Conservation (phyloP, 2,888 invertebrate species). For the Dryobotodes eremita region DNA sequence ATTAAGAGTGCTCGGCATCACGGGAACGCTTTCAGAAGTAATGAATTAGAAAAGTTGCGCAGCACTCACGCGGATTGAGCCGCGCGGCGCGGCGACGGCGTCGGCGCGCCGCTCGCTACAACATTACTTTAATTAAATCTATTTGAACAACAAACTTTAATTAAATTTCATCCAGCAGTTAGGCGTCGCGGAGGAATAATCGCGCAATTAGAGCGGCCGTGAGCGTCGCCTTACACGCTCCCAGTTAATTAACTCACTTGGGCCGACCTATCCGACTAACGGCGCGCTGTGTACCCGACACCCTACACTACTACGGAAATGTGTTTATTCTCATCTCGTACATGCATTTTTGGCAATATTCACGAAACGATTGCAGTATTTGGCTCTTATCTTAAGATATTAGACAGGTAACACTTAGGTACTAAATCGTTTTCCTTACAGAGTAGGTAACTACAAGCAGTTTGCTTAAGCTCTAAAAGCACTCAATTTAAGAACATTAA, state of each 20-base stretch:
- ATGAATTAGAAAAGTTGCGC: slow-evolving; percentile 91
- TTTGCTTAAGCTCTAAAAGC: slow-evolving; percentile 11
- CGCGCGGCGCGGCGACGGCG: slow-evolving; percentile 78
- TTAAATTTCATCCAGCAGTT: slow-evolving; percentile 91
- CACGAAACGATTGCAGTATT: neutral
- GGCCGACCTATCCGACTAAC: slow-evolving; percentile 82
- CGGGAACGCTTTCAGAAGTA: slow-evolving; percentile 91
- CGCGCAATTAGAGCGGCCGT: slow-evolving; percentile 91
- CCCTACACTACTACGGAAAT: slow-evolving; percentile 58
- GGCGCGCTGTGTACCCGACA: slow-evolving; percentile 73
- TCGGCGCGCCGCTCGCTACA: slow-evolving; percentile 87
- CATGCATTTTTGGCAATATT: slow-evolving; percentile 42
- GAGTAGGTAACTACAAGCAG: slow-evolving; percentile 10
- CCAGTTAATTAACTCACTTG: slow-evolving; percentile 90
- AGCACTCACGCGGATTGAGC: slow-evolving; percentile 91
- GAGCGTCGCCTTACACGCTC: slow-evolving; percentile 91
- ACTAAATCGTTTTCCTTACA: neutral
- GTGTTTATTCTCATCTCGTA: slow-evolving; percentile 49
- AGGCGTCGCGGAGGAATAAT: slow-evolving; percentile 91
- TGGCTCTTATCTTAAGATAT: neutral
- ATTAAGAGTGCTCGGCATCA: slow-evolving; percentile 90
- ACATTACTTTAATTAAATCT: slow-evolving; percentile 92
- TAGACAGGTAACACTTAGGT: neutral
- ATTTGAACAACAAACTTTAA: slow-evolving; percentile 92
- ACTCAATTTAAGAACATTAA: slow-evolving; percentile 18